A percentile compares a stretch with the other conserved stretches of the same genome.
phyloP scores from a whole-genome alignment of 2,113 vertebrate genomes.

The Tachuris rubrigastra region DNA sequence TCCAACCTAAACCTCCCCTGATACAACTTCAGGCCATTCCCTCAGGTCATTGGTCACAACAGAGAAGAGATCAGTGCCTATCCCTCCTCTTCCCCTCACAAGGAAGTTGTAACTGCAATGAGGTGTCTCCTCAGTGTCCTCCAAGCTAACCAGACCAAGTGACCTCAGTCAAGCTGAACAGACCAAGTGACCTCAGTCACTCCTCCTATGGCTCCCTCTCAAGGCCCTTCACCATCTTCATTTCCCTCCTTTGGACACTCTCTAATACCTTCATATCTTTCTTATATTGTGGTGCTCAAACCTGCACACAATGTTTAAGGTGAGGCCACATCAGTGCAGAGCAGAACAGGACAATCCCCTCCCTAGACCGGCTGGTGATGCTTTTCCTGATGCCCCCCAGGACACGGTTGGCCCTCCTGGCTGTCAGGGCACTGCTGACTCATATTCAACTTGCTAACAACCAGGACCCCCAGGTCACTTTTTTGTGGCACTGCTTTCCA shows the following conservation, averaged over 20 bases:
- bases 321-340: neutral
- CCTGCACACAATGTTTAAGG: neutral
- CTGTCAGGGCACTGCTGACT: neutral
- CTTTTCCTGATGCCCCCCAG: neutral
- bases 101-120: neutral
- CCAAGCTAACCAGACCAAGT: neutral
- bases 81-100: neutral
- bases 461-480: neutral
- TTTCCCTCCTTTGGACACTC: neutral
- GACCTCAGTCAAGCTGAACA: neutral
- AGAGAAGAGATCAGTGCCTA: neutral
- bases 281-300: neutral
- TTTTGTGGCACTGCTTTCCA: neutral
- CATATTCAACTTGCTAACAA: neutral
- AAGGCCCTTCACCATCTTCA: neutral
- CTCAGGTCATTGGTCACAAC: too few species aligned
- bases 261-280: neutral
- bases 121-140: neutral
- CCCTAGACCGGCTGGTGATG: accelerated
- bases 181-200: neutral
- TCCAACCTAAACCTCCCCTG: too few species aligned
- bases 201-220: neutral
- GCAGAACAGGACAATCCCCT: neutral
- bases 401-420: neutral
- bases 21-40: too few species aligned